Base-by-base conservation (phyloP, 2,797 vertebrate genomes). In the Cyclopterus lumpus region DNA sequence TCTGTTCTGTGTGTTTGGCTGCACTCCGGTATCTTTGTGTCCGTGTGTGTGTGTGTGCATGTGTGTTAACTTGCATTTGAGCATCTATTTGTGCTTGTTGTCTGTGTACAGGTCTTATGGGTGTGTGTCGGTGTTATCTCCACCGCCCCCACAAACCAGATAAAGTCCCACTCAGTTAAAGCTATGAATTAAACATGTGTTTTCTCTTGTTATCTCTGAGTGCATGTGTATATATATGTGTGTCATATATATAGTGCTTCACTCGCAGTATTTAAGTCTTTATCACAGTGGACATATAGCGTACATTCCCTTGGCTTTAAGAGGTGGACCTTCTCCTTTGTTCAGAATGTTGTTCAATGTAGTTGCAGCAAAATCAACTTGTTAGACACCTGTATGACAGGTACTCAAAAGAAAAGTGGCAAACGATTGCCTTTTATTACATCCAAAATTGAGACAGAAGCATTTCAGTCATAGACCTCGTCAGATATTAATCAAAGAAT, bases 171-270 rank as follows among this genome's bases (percentile, higher is more conserved):
- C 65, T 79, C 63, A 79, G 72, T 82, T 70, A 57, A 67, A 67
- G 54, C 55, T 34, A 81, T 88, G 74, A 88, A 81, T 82, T 77
- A 82, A 82, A 81, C 66, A 76, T 79, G 73, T 69, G 26, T 48
- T 48, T 48, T 71, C 54, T 53, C 67, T 61, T 74, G 62, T 82
- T 85, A 75, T 82, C 60, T 65, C 14, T 69, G 4, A 60, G 32
- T 67, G 58, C 12, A 11, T 51, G 8, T 61, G 10, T 40, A 5
- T 62, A 30, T 67, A 53, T 9, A 11, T 51, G 5, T 61, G 22
- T 58, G 2, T 58, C 24, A 28, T 63, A 10, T 30, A n/a, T 55
- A 73, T 9, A 28, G 66, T 2, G 15, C 60, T 73, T 71, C 59
- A 57, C 63, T 73, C 3, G 1, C 58, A 70, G 64, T 68, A 61